These are phyloP conservation scores for Melanotaenia nigrans DNA, from an alignment of 2,797 vertebrate species.

Conservation along the genomic window DNA sequence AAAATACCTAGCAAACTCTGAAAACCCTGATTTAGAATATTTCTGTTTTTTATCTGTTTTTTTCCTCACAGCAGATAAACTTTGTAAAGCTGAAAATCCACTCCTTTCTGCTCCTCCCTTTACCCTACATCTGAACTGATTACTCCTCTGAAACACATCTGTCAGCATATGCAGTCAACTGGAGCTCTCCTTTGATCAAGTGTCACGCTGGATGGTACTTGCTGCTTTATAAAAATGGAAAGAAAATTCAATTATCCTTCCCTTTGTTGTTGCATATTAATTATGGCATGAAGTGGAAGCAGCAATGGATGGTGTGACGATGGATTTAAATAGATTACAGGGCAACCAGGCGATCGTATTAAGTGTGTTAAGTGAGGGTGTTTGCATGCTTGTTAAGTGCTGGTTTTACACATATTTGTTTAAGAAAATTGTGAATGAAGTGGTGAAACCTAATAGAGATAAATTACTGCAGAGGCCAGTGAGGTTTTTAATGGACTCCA, in stretches of 20 bases:
- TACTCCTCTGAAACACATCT: constrained; percentile 60
- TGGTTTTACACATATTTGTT: constrained; percentile 23
- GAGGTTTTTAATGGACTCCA: constrained; percentile 6
- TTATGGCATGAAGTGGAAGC: constrained; percentile 60
- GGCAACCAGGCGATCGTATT: constrained; percentile 22
- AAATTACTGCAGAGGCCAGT: constrained; percentile 4
- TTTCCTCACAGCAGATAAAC: constrained; percentile 24
- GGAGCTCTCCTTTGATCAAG: constrained; percentile 66
- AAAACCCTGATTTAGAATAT: constrained; percentile 5
- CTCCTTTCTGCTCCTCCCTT: neutral
- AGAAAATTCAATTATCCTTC: constrained; percentile 70
- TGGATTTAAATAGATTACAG: constrained; percentile 54
- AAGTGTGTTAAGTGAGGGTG: constrained; percentile 19
- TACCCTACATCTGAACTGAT: constrained; percentile 7
- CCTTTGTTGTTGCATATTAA: constrained; percentile 71
- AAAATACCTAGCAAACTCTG: neutral
- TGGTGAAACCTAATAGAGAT: constrained; percentile 16
- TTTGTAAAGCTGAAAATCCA: constrained; percentile 14
- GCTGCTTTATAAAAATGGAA: constrained; percentile 62
- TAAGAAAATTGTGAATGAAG: constrained; percentile 17
- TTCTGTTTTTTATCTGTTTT: neutral
- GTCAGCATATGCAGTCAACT: constrained; percentile 52
- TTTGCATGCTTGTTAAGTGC: constrained; percentile 28
- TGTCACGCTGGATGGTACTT: constrained; percentile 51
- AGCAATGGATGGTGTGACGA: constrained; percentile 35